Evolutionary conservation across 1,140 invertebrate genomes (phyloP), one percentile per base, ranked within the genome.

Genomic region (Archivesica marissinica): DNA sequence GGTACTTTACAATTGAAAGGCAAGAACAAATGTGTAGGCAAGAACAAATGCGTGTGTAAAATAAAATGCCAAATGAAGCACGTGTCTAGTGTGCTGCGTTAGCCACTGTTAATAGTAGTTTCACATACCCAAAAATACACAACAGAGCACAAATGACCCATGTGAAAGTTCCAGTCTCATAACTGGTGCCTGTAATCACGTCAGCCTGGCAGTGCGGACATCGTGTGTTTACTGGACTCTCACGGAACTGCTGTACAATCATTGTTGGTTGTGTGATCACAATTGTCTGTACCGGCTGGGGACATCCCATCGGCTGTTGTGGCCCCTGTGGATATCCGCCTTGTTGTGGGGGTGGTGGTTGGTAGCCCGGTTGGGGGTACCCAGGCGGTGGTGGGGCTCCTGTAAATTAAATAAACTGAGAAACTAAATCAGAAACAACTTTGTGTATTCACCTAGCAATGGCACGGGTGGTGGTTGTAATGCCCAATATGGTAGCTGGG

Each of bases 131-230:
- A 66, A 93, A 88, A 25, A 91, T 77, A 70, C 89, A 91, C 41
- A 93, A 77, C 15, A 91, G 86, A 41, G 88, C 77, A 50, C 92
- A 92, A 23, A 92, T 86, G 50, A 93, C 83, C 92, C 92, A 93
- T 33, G 91, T 89, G 68, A 92, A 89, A 15, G 91, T 91, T 50
- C 92, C 92, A 59, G 89, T 91, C 81, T 93, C 92, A 79, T 88
- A 92, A 35, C 87, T 80, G 11, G 90, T 91, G 6, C 76, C 89
- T n/a, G 92, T 93, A 6, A 92, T 82, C 30, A 93, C 88, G 52
- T 93, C 89, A 39, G 92, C 92, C 23, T 89, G 89, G 83, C 92
- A 93, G 64, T 92, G 88, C 3, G 92, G 92, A 59, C 92, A 93
- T 47, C 78, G 64, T 1, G 89, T 91, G 39, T 91, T 90, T 11